Conservation (phyloP, 2,797 vertebrate genomes). For the Thripadectes ignobilis region DNA sequence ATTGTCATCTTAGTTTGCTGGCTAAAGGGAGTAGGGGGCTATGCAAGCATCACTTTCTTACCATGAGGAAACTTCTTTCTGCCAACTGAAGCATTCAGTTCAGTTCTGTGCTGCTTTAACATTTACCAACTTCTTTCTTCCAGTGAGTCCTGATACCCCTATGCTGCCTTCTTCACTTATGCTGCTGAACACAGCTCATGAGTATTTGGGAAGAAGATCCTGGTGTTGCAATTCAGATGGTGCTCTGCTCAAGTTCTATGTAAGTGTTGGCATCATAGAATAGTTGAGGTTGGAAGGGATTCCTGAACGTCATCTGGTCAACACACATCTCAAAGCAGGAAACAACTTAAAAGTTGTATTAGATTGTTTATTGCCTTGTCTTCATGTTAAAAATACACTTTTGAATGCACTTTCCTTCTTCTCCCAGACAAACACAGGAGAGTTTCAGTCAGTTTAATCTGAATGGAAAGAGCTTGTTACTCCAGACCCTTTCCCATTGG, state of each 20-base stretch:
- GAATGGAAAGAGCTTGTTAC: neutral
- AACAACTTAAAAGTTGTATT: neutral
- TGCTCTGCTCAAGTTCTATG: constrained; percentile 92
- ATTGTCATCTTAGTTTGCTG: neutral
- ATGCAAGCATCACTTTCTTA: neutral
- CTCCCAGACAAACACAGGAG: neutral
- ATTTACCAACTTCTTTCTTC: constrained; percentile 27
- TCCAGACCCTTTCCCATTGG: neutral
- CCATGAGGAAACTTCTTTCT: neutral
- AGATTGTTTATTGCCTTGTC: neutral
- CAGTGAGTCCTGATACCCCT: constrained; percentile 85
- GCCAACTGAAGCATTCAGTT: neutral
- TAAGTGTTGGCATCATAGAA: constrained; percentile 69
- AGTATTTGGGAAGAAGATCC: constrained; percentile 92
- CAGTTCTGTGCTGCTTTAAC: neutral
- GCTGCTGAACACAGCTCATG: constrained; percentile 95
- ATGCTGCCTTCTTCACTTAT: constrained; percentile 95
- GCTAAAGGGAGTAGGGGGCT: neutral
- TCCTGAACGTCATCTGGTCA: neutral
- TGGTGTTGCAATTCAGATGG: constrained; percentile 95
- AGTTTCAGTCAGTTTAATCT: neutral
- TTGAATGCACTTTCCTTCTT: neutral
- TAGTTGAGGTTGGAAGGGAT: neutral
- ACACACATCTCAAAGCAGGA: neutral
- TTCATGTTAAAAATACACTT: neutral